Evolutionary conservation across 2,797 vertebrate genomes (phyloP), one percentile per base, ranked within the genome.

Genomic region (Manis javanica): DNA sequence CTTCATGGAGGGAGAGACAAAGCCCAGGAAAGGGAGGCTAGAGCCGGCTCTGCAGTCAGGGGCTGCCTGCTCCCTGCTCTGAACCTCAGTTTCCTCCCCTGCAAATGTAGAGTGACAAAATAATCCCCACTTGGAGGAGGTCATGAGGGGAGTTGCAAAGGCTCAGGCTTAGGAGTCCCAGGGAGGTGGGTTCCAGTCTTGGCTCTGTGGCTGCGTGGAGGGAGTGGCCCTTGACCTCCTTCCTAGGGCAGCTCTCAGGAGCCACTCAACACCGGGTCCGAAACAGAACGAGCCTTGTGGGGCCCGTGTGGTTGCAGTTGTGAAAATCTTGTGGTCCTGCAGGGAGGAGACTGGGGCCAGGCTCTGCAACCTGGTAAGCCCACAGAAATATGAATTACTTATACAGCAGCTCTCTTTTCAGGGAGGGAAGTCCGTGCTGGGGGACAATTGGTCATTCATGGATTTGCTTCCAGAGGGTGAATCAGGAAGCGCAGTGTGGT

Each of bases 401-500:
- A 0, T 0, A 0, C 5, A 77, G 9, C 7, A 55, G 84, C 10
- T 0, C 39, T 15, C 10, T n/a, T 29, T n/a, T 79, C 12, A 0
- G 3, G 19, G 78, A 37, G 7, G 4, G 71, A 21, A 29, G 31
- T 29, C 12, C 0, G 0, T 13, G 8, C 18, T 34, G 16, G 2
- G 9, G 77, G 49, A 69, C 34, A n/a, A 11, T 0, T 16, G 64
- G 31, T 5, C 8, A 11, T 55, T 83, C n/a, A 23, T 2, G 37
- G 61, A 37, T 23, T 39, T 11, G 16, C 18, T n/a, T 46, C 26
- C 11, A 12, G 55, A n/a, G 37, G 39, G 19, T 8, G 0, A 29
- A 15, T 31, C 0, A 0, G 42, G 24, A 77, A 42, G 85, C 10
- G 0, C 3, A 0, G 0, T 1, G 49, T 13, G 1, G 19, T 55